These are phyloP conservation scores for Timema cristinae DNA, from an alignment of 2,888 invertebrate genomes.

Conservation along the genomic window DNA sequence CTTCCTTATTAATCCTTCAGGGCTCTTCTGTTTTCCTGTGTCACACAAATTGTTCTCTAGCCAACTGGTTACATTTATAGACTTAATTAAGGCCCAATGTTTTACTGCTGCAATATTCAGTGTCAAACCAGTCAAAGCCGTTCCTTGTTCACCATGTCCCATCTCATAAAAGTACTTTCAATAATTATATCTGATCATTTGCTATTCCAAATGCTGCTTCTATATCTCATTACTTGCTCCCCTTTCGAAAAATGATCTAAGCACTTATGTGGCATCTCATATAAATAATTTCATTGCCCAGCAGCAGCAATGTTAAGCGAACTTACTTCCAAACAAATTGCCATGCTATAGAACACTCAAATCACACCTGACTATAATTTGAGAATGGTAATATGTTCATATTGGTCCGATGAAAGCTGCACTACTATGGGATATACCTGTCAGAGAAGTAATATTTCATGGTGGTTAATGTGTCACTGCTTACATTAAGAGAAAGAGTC, in stretches of 20 bases:
- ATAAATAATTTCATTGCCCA: not conserved
- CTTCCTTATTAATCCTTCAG: not conserved
- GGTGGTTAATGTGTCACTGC: too few species aligned
- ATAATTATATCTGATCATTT: conserved; percentile 2
- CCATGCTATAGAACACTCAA: too few species aligned
- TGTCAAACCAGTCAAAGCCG: conserved; percentile 1
- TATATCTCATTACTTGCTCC: not conserved
- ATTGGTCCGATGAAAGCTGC: too few species aligned
- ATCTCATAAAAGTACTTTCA: not conserved
- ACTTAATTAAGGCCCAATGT: not conserved
- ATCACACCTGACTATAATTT: too few species aligned
- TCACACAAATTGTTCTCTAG: not conserved
- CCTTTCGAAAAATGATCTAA: not conserved
- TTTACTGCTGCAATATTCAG: not conserved
- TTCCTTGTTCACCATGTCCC: not conserved
- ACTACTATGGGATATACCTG: too few species aligned
- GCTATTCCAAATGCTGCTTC: not conserved
- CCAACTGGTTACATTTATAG: not conserved
- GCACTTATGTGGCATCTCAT: not conserved
- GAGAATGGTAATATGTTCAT: too few species aligned
- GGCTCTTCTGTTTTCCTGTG: not conserved
- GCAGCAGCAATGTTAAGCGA: not conserved
- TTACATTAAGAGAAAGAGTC: too few species aligned
- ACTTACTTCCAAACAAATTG: too few species aligned
- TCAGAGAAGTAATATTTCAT: too few species aligned